Percentiles rank a stretch among this genome's conserved stretches.
Conservation (phyloP, 2,113 vertebrate species). For the Ochotona princeps region DNA sequence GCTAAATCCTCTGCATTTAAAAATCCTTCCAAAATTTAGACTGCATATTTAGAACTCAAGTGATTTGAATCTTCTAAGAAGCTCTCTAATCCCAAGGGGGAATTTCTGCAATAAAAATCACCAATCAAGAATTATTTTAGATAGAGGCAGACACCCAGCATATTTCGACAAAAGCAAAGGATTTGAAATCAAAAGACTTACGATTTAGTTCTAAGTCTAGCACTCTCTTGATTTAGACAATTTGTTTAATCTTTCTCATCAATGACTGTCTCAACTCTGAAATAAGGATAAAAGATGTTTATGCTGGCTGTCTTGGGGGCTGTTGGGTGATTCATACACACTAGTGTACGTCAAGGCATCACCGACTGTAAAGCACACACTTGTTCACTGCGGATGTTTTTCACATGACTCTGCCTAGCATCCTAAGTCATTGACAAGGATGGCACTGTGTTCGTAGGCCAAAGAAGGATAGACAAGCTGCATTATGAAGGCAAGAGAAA, state of each 20-base stretch:
- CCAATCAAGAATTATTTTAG: conserved; percentile 3
- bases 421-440: not conserved
- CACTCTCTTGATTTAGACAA: not conserved
- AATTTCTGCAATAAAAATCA: conserved; percentile 32
- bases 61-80: conserved; percentile 25
- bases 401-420: not conserved
- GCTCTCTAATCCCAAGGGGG: not conserved
- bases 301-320: not conserved
- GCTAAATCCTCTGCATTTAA: not conserved
- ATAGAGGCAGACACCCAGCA: not conserved
- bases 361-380: not conserved
- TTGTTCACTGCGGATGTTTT: not conserved
- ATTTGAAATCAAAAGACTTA: conserved; percentile 8
- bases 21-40: not conserved
- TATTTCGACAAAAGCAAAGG: not conserved
- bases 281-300: not conserved
- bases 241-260: not conserved
- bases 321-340: not conserved
- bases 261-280: not conserved
- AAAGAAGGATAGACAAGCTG: not conserved
- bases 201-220: not conserved
- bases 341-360: not conserved
- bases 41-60: conserved; percentile 36
- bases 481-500: not conserved
- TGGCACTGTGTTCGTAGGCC: not conserved